phyloP scores from a whole-genome alignment of 1,140 invertebrate genomes.

The Zaprionus ornatus region DNA sequence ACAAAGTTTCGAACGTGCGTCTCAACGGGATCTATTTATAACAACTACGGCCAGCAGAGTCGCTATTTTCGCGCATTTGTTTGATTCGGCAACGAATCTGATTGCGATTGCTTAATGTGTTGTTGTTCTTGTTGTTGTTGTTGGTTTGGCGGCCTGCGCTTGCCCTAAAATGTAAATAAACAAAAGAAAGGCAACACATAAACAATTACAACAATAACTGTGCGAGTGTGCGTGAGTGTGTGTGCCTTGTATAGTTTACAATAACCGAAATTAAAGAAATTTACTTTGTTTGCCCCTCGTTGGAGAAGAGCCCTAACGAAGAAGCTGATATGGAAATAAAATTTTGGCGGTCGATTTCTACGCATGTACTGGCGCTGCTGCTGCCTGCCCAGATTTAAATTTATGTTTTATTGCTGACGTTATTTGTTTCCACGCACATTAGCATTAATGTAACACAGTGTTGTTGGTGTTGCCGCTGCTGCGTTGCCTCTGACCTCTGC shows the following conservation, averaged over 20 bases:
- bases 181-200: constrained; percentile 63
- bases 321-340: constrained; percentile 55
- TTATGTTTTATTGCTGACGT: constrained; percentile 80
- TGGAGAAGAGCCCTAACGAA: neutral
- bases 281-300: constrained; percentile 10
- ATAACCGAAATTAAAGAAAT: constrained; percentile 45
- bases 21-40: constrained; percentile 63
- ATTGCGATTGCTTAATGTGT: constrained; percentile 69
- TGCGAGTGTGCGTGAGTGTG: constrained; percentile 51
- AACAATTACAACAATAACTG: constrained; percentile 75
- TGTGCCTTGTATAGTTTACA: constrained; percentile 68
- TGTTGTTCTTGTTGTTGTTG: constrained; percentile 37
- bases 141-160: constrained; percentile 49
- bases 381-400: constrained; percentile 55
- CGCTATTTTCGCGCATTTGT: constrained; percentile 75
- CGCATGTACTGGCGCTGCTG: constrained; percentile 51
- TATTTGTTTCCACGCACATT: constrained; percentile 80
- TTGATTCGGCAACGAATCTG: constrained; percentile 60
- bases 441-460: constrained; percentile 71
- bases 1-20: constrained; percentile 73
- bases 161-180: constrained; percentile 80
- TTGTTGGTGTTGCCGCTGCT: constrained; percentile 9
- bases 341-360: constrained; percentile 78
- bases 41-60: constrained; percentile 49
- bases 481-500: constrained; percentile 3